phyloP scores from a whole-genome alignment of 1,140 invertebrate genomes.

The Trypoxylus dichotomus region DNA sequence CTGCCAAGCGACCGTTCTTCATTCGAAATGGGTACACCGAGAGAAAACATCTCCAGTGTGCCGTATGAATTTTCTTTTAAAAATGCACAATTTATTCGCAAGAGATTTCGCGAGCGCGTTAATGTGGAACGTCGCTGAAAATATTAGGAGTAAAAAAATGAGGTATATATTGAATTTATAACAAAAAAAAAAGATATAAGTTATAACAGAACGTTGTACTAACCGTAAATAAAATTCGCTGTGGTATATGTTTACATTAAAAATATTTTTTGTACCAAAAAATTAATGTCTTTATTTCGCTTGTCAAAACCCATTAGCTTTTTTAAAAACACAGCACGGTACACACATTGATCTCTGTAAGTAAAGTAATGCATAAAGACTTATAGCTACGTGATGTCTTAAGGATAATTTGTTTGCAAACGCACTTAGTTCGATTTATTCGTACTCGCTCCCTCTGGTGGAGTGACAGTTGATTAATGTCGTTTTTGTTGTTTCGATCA shows the following conservation, averaged over 20 bases:
- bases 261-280: constrained; percentile 1
- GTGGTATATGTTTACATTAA: neutral
- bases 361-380: too few relatives aligned
- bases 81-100: neutral
- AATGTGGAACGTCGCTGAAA: neutral
- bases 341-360: neutral
- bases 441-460: neutral
- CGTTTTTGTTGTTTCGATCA: too few relatives aligned
- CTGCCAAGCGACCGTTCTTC: neutral
- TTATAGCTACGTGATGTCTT: neutral
- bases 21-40: neutral
- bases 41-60: neutral
- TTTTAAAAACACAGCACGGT: constrained; percentile 2
- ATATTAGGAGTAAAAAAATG: neutral
- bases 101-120: neutral
- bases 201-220: neutral
- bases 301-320: neutral
- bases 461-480: neutral
- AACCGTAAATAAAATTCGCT: neutral
- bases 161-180: neutral
- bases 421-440: neutral
- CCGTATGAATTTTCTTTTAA: neutral
- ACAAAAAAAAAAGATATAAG: neutral
- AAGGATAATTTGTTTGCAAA: neutral
- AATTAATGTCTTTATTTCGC: constrained; percentile 21